These are phyloP conservation scores for Tholera decimalis DNA, from an alignment of 2,888 invertebrate species.

Conservation along the genomic window DNA sequence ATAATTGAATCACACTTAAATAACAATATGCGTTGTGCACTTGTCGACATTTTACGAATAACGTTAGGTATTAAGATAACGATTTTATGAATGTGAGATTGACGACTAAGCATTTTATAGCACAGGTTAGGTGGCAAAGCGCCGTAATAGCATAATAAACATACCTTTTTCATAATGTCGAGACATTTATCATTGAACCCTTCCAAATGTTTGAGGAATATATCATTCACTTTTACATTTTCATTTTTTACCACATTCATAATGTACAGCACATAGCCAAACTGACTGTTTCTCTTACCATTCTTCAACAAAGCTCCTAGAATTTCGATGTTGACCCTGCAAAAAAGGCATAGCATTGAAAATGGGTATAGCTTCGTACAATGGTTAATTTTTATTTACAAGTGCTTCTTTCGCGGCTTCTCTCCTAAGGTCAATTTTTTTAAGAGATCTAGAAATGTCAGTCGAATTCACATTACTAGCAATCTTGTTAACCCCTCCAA, in stretches of 20 bases:
- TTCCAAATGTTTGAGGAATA: constrained; percentile 92
- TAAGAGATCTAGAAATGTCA: no score
- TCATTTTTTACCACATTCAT: constrained; percentile 93
- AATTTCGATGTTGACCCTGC: constrained; percentile 94
- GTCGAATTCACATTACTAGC: no score
- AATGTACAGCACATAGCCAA: constrained; percentile 93
- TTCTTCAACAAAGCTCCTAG: constrained; percentile 94
- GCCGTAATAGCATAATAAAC: neutral
- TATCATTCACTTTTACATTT: constrained; percentile 92
- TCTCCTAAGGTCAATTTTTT: no score
- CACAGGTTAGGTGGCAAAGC: neutral
- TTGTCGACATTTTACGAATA: no score
- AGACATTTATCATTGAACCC: constrained; percentile 91
- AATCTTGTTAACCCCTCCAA: no score
- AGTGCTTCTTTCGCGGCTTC: no score
- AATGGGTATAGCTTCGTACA: neutral
- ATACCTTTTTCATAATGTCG: constrained; percentile 86
- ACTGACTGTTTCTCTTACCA: constrained; percentile 92
- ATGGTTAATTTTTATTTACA: neutral
- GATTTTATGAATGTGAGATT: no score
- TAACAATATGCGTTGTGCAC: no score
- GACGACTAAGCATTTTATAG: no score
- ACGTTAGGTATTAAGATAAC: no score
- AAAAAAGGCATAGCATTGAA: constrained; percentile 67
- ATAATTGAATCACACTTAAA: no score